These are phyloP conservation scores for Sebastes nivosus DNA, from an alignment of 2,797 vertebrate genomes.

Conservation along the genomic window DNA sequence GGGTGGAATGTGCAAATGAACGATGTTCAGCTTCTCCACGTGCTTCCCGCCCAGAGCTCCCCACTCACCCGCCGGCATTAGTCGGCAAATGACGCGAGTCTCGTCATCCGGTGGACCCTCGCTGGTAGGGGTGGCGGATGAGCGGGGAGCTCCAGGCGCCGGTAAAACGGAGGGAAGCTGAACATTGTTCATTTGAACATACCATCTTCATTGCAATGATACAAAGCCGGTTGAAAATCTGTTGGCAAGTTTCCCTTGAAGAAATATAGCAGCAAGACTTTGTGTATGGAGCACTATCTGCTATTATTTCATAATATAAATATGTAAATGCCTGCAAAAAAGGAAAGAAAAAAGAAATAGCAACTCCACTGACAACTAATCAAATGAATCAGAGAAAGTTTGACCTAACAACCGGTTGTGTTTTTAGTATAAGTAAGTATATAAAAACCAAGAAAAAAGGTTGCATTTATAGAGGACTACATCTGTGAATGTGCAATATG, in stretches of 20 bases:
- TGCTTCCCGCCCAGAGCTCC: no score
- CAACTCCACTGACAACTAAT: not conserved
- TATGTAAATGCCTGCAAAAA: not conserved
- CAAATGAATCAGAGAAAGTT: not conserved
- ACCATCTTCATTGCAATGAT: not conserved
- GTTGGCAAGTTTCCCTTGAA: not conserved
- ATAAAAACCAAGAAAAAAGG: not conserved
- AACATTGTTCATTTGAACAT: no score
- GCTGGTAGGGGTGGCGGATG: no score
- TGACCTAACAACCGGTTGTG: not conserved
- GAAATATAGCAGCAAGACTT: not conserved
- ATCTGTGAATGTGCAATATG: not conserved
- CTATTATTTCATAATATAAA: not conserved
- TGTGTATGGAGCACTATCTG: not conserved
- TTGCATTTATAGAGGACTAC: not conserved
- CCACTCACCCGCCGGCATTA: no score
- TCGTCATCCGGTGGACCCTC: no score
- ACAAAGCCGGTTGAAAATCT: not conserved
- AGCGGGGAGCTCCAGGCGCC: no score
- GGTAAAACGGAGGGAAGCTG: no score
- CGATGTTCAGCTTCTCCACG: no score
- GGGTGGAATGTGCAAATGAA: no score
- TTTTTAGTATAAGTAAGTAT: not conserved
- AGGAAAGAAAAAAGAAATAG: not conserved
- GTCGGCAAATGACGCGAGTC: no score